Conservation (phyloP, 2,797 vertebrate genomes). For the Rhadinocentrus ornatus region DNA sequence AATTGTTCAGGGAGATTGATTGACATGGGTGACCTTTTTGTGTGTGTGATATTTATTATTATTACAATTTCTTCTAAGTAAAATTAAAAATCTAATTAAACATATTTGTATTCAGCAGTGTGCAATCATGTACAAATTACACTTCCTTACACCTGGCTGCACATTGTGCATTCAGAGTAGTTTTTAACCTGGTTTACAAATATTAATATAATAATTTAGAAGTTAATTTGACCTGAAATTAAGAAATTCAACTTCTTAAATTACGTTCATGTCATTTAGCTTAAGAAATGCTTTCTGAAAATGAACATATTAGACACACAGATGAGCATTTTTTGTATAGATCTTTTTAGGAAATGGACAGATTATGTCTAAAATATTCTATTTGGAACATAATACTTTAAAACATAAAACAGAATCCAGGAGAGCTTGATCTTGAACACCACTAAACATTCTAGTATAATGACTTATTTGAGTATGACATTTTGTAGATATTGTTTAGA, state of each 20-base stretch:
- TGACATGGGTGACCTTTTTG: neutral
- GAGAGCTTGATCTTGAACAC: too few relatives aligned
- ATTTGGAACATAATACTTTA: neutral
- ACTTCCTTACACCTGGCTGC: neutral
- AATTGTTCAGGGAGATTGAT: neutral
- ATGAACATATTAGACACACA: too few relatives aligned
- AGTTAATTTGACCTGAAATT: neutral
- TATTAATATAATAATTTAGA: neutral
- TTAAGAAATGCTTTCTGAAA: neutral
- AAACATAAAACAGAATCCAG: too few relatives aligned
- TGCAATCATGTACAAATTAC: neutral
- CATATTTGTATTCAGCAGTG: neutral
- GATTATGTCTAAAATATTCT: neutral
- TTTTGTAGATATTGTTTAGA: too few relatives aligned
- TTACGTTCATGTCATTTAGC: neutral
- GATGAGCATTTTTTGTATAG: too few relatives aligned
- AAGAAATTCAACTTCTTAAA: neutral
- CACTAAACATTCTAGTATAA: too few relatives aligned
- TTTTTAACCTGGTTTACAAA: neutral
- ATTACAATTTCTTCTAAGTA: neutral
- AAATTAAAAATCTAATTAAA: neutral
- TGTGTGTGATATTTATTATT: neutral
- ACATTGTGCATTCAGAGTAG: neutral
- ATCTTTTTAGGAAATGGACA: too few relatives aligned
- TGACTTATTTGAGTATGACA: too few relatives aligned